Percentiles rank a stretch among this genome's conserved stretches.
Evolutionary conservation across 1,140 invertebrate genomes (phyloP).

Genomic region (Andricus grossulariae): DNA sequence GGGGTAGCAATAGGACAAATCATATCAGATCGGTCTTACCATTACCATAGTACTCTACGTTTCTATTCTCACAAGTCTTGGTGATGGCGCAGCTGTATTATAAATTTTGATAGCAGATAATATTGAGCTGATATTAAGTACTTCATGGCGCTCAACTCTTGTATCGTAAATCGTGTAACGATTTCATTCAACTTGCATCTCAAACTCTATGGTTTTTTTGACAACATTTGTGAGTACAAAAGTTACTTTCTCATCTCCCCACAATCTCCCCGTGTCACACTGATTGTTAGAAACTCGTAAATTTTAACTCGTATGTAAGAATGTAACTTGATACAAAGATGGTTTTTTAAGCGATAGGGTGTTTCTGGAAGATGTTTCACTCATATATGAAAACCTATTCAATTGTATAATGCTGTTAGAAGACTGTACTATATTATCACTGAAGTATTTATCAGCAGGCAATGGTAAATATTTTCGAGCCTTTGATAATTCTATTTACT

Average conservation of each 20-base stretch:
- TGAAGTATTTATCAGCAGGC: constrained; percentile 21
- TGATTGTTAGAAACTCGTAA: constrained; percentile 50
- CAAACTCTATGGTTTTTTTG: constrained; percentile 44
- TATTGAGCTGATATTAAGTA: constrained; percentile 41
- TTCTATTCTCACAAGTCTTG: constrained; percentile 59
- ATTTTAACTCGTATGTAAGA: constrained; percentile 57
- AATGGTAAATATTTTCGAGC: constrained; percentile 9
- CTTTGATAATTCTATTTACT: background rate
- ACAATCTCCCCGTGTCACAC: constrained; percentile 42
- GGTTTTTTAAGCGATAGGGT: constrained; percentile 39
- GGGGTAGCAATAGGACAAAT: constrained; percentile 56
- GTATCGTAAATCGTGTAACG: constrained; percentile 53
- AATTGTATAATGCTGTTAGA: constrained; percentile 35
- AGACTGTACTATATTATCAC: background rate
- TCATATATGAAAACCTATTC: constrained; percentile 16
- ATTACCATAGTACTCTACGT: constrained; percentile 58
- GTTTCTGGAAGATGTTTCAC: constrained; percentile 8
- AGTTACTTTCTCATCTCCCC: constrained; percentile 35
- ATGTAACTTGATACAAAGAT: constrained; percentile 29
- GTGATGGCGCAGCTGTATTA: constrained; percentile 49
- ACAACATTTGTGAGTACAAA: constrained; percentile 49
- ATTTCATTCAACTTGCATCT: constrained; percentile 41
- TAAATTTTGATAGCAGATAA: constrained; percentile 32
- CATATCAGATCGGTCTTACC: constrained; percentile 70
- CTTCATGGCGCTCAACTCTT: constrained; percentile 58